Base-by-base conservation (phyloP, 2,888 invertebrate species). In the Hyposoter didymator region DNA sequence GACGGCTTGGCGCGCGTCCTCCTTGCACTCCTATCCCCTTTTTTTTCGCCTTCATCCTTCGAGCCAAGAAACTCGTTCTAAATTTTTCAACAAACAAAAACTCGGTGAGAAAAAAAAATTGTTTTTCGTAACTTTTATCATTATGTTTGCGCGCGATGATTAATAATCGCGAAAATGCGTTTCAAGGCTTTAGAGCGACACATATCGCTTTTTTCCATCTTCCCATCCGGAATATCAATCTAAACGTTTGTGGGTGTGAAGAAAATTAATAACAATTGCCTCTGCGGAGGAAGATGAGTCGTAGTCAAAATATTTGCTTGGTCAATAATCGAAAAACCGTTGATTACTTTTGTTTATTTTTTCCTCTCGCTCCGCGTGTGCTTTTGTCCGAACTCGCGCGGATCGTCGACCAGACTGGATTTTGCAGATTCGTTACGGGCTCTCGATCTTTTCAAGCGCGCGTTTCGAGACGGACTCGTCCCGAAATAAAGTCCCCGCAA, bases 381-480 rank as follows among this genome's bases (percentile, higher is more conserved):
- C 32, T 43, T 22, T 47, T 22, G 64, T 43, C 28, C 10, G 28
- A 39, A 14, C 39, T 67, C 32, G 43, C 17, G 66, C 1, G 35
- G 28, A 49, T 32, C 22, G 66, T 66, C 52, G 32, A 43, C 39
- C n/a, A 32, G 66, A 74, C 66, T 43, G 64, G 80, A 64, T 80
- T 62, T 74, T 55, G 64, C 64, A n/a, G 55, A 80, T 80, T 80
- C 64, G 72, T 66, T 52, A 73, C 43, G 52, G 66, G 66, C 73
- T 64, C 28, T 35, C 35, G 47, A 59, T 79, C 78, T 70, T 72
- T 72, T 72, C 35, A 73, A 72, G 14, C 32, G 32, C 32, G 32
- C 14, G 12, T n/a, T 12, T n/a, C 55, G 52, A 32, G 35, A 7
- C 32, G 35, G 32, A 55, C 52, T 66, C 17, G 52, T 73, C 66